Percentiles rank a stretch among this genome's conserved stretches.
phyloP scores from a whole-genome alignment of 2,797 vertebrate species.

The Gallinago stenura region DNA sequence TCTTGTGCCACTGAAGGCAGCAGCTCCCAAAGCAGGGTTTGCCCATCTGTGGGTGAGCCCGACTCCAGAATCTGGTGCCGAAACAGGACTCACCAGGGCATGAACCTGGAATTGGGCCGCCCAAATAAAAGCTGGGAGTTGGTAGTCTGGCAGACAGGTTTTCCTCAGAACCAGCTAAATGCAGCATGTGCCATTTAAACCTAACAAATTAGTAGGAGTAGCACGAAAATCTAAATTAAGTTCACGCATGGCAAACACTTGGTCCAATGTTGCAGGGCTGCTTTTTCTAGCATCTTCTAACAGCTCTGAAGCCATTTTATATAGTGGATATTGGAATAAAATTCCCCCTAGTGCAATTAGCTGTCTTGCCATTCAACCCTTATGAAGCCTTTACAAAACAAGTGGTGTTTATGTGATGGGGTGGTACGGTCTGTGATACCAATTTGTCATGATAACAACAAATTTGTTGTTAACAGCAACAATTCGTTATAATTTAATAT shows the following conservation, averaged over 20 bases:
- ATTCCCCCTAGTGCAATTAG: neutral
- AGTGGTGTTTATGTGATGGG: neutral
- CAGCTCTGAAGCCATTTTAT: neutral
- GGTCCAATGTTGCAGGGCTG: neutral
- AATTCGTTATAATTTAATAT: neutral
- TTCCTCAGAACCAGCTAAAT: neutral
- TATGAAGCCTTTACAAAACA: neutral
- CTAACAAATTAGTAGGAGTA: neutral
- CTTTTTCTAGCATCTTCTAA: neutral
- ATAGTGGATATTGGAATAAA: neutral
- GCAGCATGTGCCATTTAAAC: neutral
- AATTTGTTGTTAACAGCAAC: too few relatives aligned
- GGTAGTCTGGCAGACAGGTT: neutral
- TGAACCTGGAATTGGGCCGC: neutral
- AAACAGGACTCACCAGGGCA: neutral
- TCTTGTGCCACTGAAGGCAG: neutral
- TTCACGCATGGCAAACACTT: fast-evolving
- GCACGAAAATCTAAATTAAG: neutral
- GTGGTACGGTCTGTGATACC: too few relatives aligned
- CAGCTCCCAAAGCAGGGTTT: neutral
- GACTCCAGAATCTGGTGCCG: neutral
- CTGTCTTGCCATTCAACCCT: neutral
- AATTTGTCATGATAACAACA: neutral
- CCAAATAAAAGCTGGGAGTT: neutral
- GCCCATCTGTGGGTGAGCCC: fast-evolving